Percentiles rank a stretch among this genome's conserved stretches.
These are phyloP conservation scores for Polypterus senegalus DNA, from an alignment of 2,113 vertebrate genomes.

Conservation along the genomic window DNA sequence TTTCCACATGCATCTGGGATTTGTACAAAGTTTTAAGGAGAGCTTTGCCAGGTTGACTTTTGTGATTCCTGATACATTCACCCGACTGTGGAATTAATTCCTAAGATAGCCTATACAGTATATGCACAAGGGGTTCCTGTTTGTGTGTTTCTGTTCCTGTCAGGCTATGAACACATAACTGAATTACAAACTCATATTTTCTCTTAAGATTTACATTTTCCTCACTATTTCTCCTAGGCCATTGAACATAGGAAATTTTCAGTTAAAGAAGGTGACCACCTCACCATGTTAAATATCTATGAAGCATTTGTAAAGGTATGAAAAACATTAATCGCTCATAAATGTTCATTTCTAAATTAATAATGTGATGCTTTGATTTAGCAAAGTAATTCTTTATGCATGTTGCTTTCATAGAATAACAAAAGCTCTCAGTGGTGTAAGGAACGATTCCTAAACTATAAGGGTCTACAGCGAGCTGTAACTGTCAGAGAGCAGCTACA, in stretches of 20 bases:
- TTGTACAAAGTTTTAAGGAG: too few species aligned
- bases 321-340: not conserved
- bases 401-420: slow-evolving; percentile 57
- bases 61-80: too few species aligned
- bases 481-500: slow-evolving; percentile 88
- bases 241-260: slow-evolving; percentile 89
- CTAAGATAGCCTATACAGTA: too few species aligned
- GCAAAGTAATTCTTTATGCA: not conserved
- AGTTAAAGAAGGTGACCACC: slow-evolving; percentile 92
- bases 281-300: slow-evolving; percentile 95
- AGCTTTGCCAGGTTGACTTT: too few species aligned
- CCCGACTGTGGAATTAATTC: too few species aligned
- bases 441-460: slow-evolving; percentile 93
- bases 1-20: too few species aligned
- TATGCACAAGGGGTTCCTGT: too few species aligned
- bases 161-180: too few species aligned
- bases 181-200: too few species aligned
- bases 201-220: not conserved
- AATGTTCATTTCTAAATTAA: too few species aligned
- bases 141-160: too few species aligned
- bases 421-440: slow-evolving; percentile 97
- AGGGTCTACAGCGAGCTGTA: slow-evolving; percentile 77
- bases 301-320: slow-evolving; percentile 94
- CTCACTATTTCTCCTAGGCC: slow-evolving; percentile 41
- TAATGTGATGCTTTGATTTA: too few species aligned